These are phyloP conservation scores for Scaptomyza graminum DNA, from an alignment of 1,140 invertebrate genomes.

Conservation along the genomic window DNA sequence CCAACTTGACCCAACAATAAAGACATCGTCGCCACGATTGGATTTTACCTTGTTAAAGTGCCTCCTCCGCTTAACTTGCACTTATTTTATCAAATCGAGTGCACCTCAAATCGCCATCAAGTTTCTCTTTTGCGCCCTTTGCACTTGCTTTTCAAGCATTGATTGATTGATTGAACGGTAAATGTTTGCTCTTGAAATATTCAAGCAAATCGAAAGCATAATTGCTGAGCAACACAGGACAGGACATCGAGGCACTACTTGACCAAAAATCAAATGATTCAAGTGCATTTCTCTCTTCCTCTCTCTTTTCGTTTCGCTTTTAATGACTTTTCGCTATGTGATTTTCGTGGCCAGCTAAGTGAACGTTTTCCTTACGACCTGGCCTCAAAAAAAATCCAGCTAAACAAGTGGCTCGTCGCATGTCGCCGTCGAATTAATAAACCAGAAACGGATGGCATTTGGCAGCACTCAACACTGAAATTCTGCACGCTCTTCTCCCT, in stretches of 20 bases:
- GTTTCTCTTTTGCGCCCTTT: slow-evolving; percentile 25
- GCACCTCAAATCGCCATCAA: slow-evolving; percentile 53
- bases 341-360: slow-evolving; percentile 39
- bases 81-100: slow-evolving; percentile 59
- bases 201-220: slow-evolving; percentile 41
- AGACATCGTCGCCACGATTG: slow-evolving; percentile 37
- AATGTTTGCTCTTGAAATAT: slow-evolving; percentile 63
- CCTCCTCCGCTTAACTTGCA: slow-evolving; percentile 49
- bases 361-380: slow-evolving; percentile 24
- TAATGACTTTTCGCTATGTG: slow-evolving; percentile 19
- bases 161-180: slow-evolving; percentile 52
- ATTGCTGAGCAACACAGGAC: slow-evolving; percentile 38
- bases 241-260: slow-evolving; percentile 6
- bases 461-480: slow-evolving; percentile 43
- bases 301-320: not conserved
- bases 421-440: slow-evolving; percentile 75
- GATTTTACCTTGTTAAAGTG: slow-evolving; percentile 49
- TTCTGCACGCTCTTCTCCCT: not conserved
- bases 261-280: not conserved
- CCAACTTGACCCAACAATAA: slow-evolving; percentile 60
- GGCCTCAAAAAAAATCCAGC: not conserved
- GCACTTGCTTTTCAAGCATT: slow-evolving; percentile 32
- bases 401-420: slow-evolving; percentile 68
- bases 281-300: not conserved
- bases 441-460: slow-evolving; percentile 51